Conservation (phyloP, 2,113 vertebrate genomes). For the Perognathus longimembris region DNA sequence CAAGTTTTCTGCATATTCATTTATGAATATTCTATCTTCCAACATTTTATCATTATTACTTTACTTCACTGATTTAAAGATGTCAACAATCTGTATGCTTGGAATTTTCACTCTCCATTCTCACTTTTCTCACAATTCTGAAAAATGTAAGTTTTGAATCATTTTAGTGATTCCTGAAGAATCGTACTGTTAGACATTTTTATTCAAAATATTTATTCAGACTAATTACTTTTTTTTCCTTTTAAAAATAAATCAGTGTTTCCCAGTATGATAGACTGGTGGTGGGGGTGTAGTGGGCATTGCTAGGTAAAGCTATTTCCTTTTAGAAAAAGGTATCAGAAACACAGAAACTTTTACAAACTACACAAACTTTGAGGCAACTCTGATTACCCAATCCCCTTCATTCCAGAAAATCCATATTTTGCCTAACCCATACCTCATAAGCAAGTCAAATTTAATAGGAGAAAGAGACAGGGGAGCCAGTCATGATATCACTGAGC, state of each 20-base stretch:
- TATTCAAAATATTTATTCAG: constrained; percentile 32
- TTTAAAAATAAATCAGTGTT: constrained; percentile 1
- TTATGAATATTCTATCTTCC: not conserved
- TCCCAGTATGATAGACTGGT: not conserved
- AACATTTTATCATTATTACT: not conserved
- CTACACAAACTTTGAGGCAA: not conserved
- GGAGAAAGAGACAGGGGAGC: not conserved
- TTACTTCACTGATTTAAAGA: constrained; percentile 31
- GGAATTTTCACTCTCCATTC: constrained; percentile 42
- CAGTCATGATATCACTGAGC: not conserved
- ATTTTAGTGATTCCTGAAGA: constrained; percentile 24
- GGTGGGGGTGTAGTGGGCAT: not conserved
- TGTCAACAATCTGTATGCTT: constrained; percentile 24
- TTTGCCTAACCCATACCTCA: not conserved
- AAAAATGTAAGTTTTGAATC: constrained; percentile 7
- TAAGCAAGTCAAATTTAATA: not conserved
- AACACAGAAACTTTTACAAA: not conserved
- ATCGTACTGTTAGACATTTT: not conserved
- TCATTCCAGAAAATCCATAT: not conserved
- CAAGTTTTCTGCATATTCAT: not conserved
- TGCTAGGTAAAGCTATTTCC: not conserved
- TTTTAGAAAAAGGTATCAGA: not conserved
- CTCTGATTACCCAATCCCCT: not conserved
- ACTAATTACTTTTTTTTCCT: not conserved
- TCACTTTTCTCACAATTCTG: constrained; percentile 28